These are phyloP conservation scores for Pelvicachromis taeniatus DNA, from an alignment of 2,113 vertebrate species.

Conservation along the genomic window DNA sequence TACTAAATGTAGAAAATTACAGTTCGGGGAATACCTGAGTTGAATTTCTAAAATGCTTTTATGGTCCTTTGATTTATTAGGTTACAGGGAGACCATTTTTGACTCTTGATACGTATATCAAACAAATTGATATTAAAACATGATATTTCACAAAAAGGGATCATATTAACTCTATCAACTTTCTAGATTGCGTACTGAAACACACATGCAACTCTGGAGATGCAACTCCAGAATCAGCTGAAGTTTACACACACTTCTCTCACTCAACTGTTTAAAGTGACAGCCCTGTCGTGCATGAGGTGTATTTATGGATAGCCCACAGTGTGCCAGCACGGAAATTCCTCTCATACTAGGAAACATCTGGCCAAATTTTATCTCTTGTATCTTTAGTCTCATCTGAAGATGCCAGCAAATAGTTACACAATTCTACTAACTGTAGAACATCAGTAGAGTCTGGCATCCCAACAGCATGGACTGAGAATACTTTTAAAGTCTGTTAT, in stretches of 20 bases:
- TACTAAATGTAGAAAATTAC: not conserved
- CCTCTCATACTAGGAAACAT: conserved; percentile 48
- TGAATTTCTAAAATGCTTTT: not conserved
- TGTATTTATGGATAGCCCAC: conserved; percentile 44
- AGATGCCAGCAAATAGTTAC: conserved; percentile 41
- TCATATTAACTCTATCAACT: not conserved
- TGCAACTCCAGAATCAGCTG: not conserved
- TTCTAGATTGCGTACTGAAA: fast-evolving
- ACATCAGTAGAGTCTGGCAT: not conserved
- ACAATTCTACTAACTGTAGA: not conserved
- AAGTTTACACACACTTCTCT: not conserved
- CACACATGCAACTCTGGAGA: not conserved
- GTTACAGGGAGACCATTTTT: not conserved
- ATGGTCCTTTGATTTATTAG: not conserved
- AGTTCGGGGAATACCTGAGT: not conserved
- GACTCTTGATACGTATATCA: fast-evolving
- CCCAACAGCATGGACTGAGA: not conserved
- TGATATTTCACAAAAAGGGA: not conserved
- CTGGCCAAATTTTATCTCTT: conserved; percentile 41
- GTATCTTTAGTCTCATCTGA: conserved; percentile 44
- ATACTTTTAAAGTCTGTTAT: not conserved
- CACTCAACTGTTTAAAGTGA: conserved; percentile 15
- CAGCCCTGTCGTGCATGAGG: conserved; percentile 13
- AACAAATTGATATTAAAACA: not conserved
- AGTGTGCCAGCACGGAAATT: conserved; percentile 48